Base-by-base conservation (phyloP, 2,888 invertebrate species). In the Eupithecia inturbata region DNA sequence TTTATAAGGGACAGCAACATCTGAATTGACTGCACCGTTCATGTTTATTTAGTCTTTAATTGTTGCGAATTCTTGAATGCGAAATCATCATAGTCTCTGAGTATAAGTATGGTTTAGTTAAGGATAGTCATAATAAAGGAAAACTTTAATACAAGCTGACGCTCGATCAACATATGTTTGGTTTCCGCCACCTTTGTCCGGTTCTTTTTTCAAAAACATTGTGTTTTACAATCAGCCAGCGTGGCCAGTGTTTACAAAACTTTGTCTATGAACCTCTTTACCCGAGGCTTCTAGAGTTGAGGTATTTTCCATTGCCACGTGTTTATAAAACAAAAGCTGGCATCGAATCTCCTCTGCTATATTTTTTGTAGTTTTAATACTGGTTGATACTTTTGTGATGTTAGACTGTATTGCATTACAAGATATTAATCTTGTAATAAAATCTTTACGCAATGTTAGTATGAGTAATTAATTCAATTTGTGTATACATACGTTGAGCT, bases 241-340 rank as follows among this genome's bases (percentile, higher is more conserved):
- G 16, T 4, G 31, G 63, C 72, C 76, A 74, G 77, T 81, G 86
- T 85, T 84, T 85, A 84, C 77, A 83, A 85, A 81, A 64, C 77
- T 82, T 82, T 84, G 85, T 83, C 82, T 85, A 82, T 83, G 81
- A 82, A 78, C 77, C n/a, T 53, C 49, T 68, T 77, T 76, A 19
- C 62, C 71, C 66, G 67, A 70, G 60, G 73, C n/a, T 60, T 78
- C 72, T 71, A 79, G 79, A 77, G 80, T 81, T 79, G 74, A 78
- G 79, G 64, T 78, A 82, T 81, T 78, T 82, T 81, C 84, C 77
- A 77, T 77, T 78, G 57, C 75, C 74, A 67, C 64, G 60, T 87
- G 60, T 87, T 87, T 87, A 84, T 79, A 83, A 85, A 86, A 86
- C 82, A 85, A 53, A 53, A 36, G 26, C 57, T 57, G 12, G 26